These are phyloP conservation scores for Melanogrammus aeglefinus DNA, from an alignment of 2,797 vertebrate species.

Conservation along the genomic window DNA sequence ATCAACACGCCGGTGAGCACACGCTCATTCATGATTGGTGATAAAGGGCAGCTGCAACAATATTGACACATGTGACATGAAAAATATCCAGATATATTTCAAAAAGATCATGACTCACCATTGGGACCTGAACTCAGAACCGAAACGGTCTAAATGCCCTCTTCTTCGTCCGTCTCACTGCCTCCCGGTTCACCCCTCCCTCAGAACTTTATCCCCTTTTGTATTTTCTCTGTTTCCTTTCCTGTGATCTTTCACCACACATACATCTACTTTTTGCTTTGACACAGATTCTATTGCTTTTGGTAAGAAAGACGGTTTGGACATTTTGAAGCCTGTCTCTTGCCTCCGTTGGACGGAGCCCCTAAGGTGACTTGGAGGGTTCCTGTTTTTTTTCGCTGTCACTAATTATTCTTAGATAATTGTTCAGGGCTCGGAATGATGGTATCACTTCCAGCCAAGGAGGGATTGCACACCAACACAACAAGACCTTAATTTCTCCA, in stretches of 20 bases:
- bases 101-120: background rate
- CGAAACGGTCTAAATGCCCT: no score
- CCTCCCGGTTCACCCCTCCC: no score
- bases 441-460: no score
- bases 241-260: background rate
- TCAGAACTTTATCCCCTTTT: background rate
- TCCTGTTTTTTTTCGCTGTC: no score
- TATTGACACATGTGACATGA: no score
- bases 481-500: no score
- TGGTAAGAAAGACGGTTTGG: background rate
- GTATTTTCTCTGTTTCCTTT: background rate
- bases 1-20: conserved; percentile 85
- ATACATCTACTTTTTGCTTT: background rate
- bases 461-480: no score
- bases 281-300: background rate
- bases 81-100: no score
- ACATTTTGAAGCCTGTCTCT: background rate
- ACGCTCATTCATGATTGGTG: background rate
- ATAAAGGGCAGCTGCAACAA: background rate
- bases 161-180: no score
- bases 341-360: background rate
- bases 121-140: background rate
- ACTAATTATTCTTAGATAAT: no score
- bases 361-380: no score
- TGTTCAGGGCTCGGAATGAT: no score